Base-by-base conservation (phyloP, 2,888 invertebrate genomes). In the Hyppa rectilinea region DNA sequence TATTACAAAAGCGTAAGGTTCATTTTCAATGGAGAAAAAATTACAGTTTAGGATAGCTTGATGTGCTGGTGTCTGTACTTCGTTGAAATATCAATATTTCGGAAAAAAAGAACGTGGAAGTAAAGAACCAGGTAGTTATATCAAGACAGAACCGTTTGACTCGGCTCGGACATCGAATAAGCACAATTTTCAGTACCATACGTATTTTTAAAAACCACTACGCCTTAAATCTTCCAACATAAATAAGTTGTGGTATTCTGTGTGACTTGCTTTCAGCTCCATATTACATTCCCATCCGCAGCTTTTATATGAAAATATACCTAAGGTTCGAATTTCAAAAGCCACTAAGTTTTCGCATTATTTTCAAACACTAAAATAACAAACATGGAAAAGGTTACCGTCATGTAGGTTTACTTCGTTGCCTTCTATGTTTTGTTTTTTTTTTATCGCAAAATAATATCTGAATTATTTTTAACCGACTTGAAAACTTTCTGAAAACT, bases 261-360 rank as follows among this genome's bases (percentile, higher is more conserved):
- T 12, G 23, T 23, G 34, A 64, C 12, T 6, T 36, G 29, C 6
- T 23, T 43, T 75, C 40, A 59, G 36, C n/a, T 59, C 9, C 64
- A 60, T 79, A 73, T 62, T 75, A 40, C 9, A 55, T 63, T 74
- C 49, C 29, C 12, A 62, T 31, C 49, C 12, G 23, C 20, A 66
- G 66, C 52, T 66, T 79, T 73, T 4, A 65, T 50, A 72, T 50
- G 49, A 72, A 73, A 62, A 75, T 45, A 53, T 62, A n/a, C n/a
- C n/a, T n/a, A 43, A 59, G 66, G n/a, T 65, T 49, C 23, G 20
- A n/a, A 45, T 58, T 58, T 64, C 58, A 31, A 53, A 38, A 55
- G 40, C 20, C 23, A 6, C 14, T 12, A 60, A 59, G 31, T 60
- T 50, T 56, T 49, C 34, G 38, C 14, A 40, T 50, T 2, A 61